These are phyloP conservation scores for Lampropteryx suffumata DNA, from an alignment of 2,888 invertebrate species.

Conservation along the genomic window DNA sequence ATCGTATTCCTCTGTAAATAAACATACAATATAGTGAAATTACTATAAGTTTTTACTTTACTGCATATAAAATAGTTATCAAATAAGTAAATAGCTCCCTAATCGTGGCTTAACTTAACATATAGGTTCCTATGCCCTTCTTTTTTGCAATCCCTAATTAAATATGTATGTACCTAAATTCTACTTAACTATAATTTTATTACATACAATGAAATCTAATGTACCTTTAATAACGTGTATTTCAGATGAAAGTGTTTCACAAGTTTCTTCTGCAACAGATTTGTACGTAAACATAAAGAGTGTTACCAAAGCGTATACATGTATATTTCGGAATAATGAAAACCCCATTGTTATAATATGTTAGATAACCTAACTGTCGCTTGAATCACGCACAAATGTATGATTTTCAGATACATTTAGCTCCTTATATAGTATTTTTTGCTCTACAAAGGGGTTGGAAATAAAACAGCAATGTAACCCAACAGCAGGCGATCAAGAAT, in stretches of 20 bases:
- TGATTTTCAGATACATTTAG: not conserved
- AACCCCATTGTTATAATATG: constrained; percentile 28
- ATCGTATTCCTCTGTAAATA: constrained; percentile 90
- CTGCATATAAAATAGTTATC: too few relatives aligned
- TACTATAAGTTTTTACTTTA: too few relatives aligned
- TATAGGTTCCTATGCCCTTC: too few relatives aligned
- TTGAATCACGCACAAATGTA: constrained; percentile 17
- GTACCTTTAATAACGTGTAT: constrained; percentile 94
- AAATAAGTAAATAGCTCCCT: too few relatives aligned
- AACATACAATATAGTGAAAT: not conserved
- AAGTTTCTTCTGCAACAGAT: constrained; percentile 85
- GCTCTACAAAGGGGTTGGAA: not conserved
- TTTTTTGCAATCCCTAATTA: too few relatives aligned
- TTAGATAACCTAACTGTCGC: not conserved
- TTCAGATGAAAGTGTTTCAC: constrained; percentile 93
- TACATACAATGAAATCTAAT: not conserved
- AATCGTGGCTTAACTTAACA: too few relatives aligned
- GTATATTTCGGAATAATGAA: constrained; percentile 30
- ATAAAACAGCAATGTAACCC: constrained; percentile 27
- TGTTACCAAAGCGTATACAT: constrained; percentile 34
- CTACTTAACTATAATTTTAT: too few relatives aligned
- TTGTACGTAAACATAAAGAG: constrained; percentile 36
- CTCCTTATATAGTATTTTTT: constrained; percentile 22
- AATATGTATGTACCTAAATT: too few relatives aligned
- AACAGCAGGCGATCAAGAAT: constrained; percentile 37